These are phyloP conservation scores for Amia ocellicauda DNA, from an alignment of 2,113 vertebrate genomes.

Conservation along the genomic window DNA sequence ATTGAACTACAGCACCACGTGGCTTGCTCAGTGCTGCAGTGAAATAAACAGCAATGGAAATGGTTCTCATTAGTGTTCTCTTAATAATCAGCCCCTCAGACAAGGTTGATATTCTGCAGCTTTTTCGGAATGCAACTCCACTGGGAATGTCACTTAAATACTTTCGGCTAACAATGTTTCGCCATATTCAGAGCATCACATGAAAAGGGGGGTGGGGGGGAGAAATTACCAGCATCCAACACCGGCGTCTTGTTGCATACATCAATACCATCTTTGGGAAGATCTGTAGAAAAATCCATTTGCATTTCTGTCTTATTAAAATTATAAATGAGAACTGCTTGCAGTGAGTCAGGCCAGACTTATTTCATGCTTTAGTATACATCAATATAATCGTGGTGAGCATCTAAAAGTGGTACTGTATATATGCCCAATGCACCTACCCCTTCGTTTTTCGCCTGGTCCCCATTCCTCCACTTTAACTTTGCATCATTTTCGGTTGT, in stretches of 20 bases:
- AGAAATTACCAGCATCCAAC: constrained; percentile 54
- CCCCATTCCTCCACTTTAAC: constrained; percentile 24
- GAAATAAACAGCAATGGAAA: constrained; percentile 67
- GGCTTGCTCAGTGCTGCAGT: constrained; percentile 55
- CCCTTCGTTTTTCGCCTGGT: constrained; percentile 57
- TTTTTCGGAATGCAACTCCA: constrained; percentile 53
- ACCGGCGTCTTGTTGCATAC: constrained; percentile 51
- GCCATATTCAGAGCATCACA: constrained; percentile 16
- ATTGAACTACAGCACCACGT: constrained; percentile 51
- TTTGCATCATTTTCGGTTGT: not conserved
- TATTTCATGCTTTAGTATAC: constrained; percentile 48
- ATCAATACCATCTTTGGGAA: constrained; percentile 56
- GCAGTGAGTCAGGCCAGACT: constrained; percentile 37
- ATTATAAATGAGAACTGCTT: constrained; percentile 42
- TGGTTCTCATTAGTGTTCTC: constrained; percentile 71
- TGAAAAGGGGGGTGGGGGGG: constrained; percentile 44
- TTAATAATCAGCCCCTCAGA: constrained; percentile 68
- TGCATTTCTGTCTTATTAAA: constrained; percentile 55
- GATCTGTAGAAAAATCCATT: constrained; percentile 50
- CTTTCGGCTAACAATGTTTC: constrained; percentile 56
- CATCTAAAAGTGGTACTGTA: constrained; percentile 26
- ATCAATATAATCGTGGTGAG: constrained; percentile 47
- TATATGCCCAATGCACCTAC: constrained; percentile 50
- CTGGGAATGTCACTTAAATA: constrained; percentile 58
- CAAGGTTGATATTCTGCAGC: constrained; percentile 63